phyloP scores from a whole-genome alignment of 2,113 vertebrate species.

The Oncorhynchus nerka region DNA sequence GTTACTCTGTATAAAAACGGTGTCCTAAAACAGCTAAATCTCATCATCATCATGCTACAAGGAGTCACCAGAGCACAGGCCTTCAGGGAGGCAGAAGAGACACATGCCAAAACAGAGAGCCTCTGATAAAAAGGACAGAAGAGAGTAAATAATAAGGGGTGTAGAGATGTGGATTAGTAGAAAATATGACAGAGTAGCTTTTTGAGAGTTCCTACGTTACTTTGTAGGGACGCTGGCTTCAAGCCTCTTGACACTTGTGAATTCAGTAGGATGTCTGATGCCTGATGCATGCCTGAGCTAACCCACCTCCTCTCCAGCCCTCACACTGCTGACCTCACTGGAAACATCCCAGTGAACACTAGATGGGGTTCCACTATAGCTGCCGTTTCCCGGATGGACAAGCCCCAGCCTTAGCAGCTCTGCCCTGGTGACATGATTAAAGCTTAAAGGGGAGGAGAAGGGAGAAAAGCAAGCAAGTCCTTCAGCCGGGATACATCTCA shows the following conservation, averaged over 20 bases:
- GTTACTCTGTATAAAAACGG: not conserved
- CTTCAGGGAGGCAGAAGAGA: not conserved
- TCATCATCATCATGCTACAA: not conserved
- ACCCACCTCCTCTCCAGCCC: constrained; percentile 62
- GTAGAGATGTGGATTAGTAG: constrained; percentile 51
- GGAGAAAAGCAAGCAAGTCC: constrained; percentile 68
- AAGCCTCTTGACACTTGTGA: constrained; percentile 72
- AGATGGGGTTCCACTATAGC: constrained; percentile 91
- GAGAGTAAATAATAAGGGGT: constrained; percentile 36
- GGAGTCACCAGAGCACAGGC: not conserved
- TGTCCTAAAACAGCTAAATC: not conserved
- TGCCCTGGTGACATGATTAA: constrained; percentile 85
- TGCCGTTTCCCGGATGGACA: constrained; percentile 76
- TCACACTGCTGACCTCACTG: constrained; percentile 51
- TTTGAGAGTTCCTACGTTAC: constrained; percentile 73
- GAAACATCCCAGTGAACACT: constrained; percentile 86
- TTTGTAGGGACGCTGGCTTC: constrained; percentile 59
- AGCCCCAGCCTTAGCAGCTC: constrained; percentile 81
- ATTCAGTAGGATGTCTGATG: constrained; percentile 60
- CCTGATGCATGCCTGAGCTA: constrained; percentile 21
- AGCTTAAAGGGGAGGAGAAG: constrained; percentile 74
- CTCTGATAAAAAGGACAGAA: not conserved
- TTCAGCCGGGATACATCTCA: constrained; percentile 84
- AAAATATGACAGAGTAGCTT: constrained; percentile 48
- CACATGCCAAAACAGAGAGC: not conserved